phyloP scores from a whole-genome alignment of 2,888 invertebrate genomes.

The Microctonus hyperodae region DNA sequence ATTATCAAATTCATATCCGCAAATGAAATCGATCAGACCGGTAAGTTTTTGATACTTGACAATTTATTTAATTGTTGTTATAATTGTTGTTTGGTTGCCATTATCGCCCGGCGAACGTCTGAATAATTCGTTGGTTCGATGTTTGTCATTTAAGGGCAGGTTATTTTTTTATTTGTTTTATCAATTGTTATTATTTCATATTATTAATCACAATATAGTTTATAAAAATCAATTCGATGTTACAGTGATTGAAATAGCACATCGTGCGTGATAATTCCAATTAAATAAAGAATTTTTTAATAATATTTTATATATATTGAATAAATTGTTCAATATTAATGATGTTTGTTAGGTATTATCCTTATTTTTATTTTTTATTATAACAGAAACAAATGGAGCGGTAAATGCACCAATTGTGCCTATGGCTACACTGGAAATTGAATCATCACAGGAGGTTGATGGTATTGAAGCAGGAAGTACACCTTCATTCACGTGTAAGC shows the following conservation, averaged over 20 bases:
- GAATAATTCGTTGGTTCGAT: conserved; percentile 18
- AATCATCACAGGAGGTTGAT: conserved; percentile 53
- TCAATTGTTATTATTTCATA: not conserved
- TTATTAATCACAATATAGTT: conserved; percentile 10
- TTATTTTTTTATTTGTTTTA: conserved; percentile 4
- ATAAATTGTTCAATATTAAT: conserved; percentile 1
- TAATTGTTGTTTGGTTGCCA: conserved; percentile 27
- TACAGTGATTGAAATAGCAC: conserved; percentile 12
- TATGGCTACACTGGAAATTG: conserved; percentile 45
- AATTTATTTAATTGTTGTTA: not conserved
- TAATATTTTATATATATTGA: not conserved
- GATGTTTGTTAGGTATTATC: no score
- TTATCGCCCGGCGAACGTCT: conserved; percentile 12
- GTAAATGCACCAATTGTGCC: conserved; percentile 27
- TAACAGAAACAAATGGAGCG: conserved; percentile 12
- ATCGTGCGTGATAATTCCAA: conserved; percentile 4
- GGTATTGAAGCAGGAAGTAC: conserved; percentile 60
- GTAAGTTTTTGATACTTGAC: conserved; percentile 39
- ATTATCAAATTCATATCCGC: conserved; percentile 41
- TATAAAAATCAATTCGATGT: conserved; percentile 18
- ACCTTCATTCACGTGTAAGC: conserved; percentile 66
- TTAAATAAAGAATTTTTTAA: not conserved
- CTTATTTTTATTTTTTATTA: conserved; percentile 19
- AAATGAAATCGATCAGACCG: conserved; percentile 45
- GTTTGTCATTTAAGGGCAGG: conserved; percentile 17